Evolutionary conservation across 2,113 vertebrate genomes (phyloP).

Genomic region (Antechinus flavipes): DNA sequence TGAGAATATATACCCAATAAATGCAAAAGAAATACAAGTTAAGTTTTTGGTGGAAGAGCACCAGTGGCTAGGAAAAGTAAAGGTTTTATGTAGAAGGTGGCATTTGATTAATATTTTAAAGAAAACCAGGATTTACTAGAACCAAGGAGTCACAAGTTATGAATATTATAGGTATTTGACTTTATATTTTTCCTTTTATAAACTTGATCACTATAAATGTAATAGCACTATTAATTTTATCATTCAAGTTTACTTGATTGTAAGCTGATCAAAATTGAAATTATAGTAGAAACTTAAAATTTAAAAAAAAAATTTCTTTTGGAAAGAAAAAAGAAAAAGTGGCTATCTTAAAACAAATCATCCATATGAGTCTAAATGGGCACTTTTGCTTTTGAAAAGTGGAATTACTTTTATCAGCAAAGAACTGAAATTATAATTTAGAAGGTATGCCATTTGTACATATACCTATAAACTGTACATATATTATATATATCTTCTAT

Average conservation of each 20-base stretch:
- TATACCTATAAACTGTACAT: background rate
- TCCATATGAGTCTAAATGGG: background rate
- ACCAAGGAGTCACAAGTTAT: background rate
- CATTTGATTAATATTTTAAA: background rate
- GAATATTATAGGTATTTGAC: background rate
- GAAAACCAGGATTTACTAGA: background rate
- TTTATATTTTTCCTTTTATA: background rate
- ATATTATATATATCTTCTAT: background rate
- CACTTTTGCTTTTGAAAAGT: background rate
- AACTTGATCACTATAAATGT: background rate
- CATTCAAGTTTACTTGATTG: background rate
- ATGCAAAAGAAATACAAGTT: background rate
- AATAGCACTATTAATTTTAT: background rate
- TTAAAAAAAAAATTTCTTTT: background rate
- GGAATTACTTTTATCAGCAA: background rate
- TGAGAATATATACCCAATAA: background rate
- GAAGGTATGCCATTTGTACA: background rate
- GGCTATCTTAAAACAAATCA: background rate
- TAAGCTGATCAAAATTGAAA: background rate
- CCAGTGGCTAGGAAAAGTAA: background rate
- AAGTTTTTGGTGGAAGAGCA: background rate
- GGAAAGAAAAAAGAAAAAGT: background rate
- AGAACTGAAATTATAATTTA: background rate
- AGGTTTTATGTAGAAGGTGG: background rate
- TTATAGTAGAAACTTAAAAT: background rate